Percentiles rank a stretch among this genome's conserved stretches.
Conservation (phyloP, 1,140 invertebrate species). For the Agrilus planipennis region DNA sequence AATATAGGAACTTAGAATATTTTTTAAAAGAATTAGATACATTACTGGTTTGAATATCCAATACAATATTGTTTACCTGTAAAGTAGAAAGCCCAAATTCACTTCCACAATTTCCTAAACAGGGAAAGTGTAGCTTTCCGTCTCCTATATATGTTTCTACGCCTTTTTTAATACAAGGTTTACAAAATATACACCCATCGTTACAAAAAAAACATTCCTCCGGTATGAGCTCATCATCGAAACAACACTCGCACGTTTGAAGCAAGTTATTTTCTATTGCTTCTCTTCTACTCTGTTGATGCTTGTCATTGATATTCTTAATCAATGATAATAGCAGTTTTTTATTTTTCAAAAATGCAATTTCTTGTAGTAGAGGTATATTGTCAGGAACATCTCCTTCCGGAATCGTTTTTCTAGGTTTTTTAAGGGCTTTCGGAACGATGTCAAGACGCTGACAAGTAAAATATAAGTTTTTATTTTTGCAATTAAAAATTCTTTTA, state of each 20-base stretch:
- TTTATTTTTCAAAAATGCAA: conserved; percentile 40
- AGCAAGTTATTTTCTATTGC: conserved; percentile 25
- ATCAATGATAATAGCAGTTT: too few species aligned
- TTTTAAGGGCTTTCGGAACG: conserved; percentile 21
- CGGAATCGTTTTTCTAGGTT: conserved; percentile 9
- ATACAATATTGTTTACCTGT: conserved; percentile 29
- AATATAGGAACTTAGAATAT: conserved; percentile 5
- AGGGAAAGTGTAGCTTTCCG: conserved; percentile 39
- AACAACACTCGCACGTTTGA: conserved; percentile 44
- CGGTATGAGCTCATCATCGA: conserved; percentile 43
- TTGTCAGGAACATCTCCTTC: conserved; percentile 24
- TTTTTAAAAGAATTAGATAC: too few species aligned
- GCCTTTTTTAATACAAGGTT: conserved; percentile 39
- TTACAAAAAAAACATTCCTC: conserved; percentile 44
- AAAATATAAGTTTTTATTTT: conserved; percentile 15
- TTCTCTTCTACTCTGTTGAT: conserved; percentile 30
- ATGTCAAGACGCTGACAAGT: conserved; percentile 14
- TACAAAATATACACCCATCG: conserved; percentile 48
- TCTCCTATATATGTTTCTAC: conserved; percentile 41
- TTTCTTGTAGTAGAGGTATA: conserved; percentile 24
- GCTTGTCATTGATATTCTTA: too few species aligned
- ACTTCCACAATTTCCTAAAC: conserved; percentile 34
- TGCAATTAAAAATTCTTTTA: conserved; percentile 24
- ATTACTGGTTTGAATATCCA: too few species aligned
- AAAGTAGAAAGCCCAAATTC: conserved; percentile 36